Conservation (phyloP, 2,113 vertebrate species). For the Gymnobelideus leadbeateri region DNA sequence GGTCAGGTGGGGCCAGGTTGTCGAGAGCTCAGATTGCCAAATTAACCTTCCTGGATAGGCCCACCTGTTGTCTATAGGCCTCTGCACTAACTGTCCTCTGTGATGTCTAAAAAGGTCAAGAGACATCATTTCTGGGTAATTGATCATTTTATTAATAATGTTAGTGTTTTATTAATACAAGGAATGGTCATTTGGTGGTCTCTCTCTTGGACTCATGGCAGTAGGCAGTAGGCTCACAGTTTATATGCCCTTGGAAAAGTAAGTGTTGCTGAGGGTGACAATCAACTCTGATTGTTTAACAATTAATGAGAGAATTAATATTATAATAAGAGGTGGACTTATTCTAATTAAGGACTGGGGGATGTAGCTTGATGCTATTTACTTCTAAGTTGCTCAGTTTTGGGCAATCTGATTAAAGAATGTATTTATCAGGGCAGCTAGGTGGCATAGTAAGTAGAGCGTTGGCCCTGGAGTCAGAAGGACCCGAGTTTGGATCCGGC, state of each 20-base stretch:
- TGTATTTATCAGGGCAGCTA: not conserved
- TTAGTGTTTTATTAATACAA: not conserved
- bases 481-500: too few relatives aligned
- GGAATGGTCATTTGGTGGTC: not conserved
- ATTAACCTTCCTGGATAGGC: not conserved
- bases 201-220: not conserved
- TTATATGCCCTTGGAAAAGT: not conserved
- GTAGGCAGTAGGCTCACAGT: not conserved
- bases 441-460: too few relatives aligned
- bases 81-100: not conserved
- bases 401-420: not conserved
- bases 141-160: not conserved
- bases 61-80: not conserved
- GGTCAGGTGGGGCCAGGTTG: not conserved
- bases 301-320: not conserved
- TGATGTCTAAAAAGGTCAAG: too few relatives aligned
- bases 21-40: not conserved
- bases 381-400: not conserved
- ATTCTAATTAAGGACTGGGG: not conserved
- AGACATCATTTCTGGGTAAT: not conserved
- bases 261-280: not conserved
- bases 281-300: not conserved
- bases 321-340: not conserved
- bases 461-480: too few relatives aligned
- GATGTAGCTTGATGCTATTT: not conserved